Percentiles rank a stretch among this genome's conserved stretches.
phyloP scores from a whole-genome alignment of 2,797 vertebrate genomes.

The Mastacembelus armatus region DNA sequence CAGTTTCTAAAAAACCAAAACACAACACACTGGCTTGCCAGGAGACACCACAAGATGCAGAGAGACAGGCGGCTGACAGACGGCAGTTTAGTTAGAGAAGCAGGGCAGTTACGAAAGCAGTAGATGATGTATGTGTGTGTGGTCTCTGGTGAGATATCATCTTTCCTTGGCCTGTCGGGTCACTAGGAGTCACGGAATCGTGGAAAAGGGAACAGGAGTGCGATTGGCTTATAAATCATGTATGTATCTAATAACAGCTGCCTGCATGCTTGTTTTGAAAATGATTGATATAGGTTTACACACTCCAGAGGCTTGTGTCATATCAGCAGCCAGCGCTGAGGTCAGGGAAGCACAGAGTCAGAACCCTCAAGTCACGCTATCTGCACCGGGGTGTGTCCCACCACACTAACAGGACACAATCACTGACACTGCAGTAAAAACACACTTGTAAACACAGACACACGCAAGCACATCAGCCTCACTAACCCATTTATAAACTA shows the following conservation, averaged over 20 bases:
- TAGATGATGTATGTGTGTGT: constrained; percentile 3
- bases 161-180: not conserved
- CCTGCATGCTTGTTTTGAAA: constrained; percentile 27
- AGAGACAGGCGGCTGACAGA: constrained; percentile 6
- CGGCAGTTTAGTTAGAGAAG: constrained; percentile 2
- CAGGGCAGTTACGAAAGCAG: not conserved
- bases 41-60: not conserved
- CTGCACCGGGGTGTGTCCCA: constrained; percentile 32
- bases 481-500: constrained; percentile 7
- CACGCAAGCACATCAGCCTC: constrained; percentile 5
- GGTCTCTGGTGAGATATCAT: constrained; percentile 7
- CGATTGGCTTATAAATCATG: not conserved
- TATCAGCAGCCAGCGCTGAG: constrained; percentile 44
- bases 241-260: constrained; percentile 17
- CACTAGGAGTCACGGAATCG: not conserved
- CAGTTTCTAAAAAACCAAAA: too few species aligned
- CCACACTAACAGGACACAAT: not conserved
- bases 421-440: constrained; percentile 17
- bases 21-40: not conserved
- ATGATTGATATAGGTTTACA: constrained; percentile 14
- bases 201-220: not conserved
- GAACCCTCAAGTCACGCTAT: constrained; percentile 46
- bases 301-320: constrained; percentile 24
- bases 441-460: constrained; percentile 28
- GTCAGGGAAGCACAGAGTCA: constrained; percentile 39